phyloP scores from a whole-genome alignment of 2,888 invertebrate genomes.

The Zhuqinia jingwanae region DNA sequence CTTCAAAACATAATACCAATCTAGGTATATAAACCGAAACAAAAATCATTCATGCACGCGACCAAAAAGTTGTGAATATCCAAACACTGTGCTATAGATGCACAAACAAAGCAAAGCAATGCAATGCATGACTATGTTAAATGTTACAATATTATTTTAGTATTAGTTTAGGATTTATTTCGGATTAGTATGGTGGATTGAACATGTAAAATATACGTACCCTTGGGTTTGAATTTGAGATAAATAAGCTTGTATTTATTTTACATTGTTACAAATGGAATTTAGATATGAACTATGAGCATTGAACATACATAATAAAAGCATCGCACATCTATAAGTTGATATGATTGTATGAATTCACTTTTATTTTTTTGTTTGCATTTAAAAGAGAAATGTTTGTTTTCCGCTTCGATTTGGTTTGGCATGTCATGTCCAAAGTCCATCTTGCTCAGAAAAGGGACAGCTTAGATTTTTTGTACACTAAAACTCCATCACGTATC shows the following conservation, averaged over 20 bases:
- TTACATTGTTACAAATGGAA: no score
- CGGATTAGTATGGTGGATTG: background rate
- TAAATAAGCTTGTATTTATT: no score
- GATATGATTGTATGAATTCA: background rate
- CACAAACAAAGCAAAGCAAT: no score
- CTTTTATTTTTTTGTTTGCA: background rate
- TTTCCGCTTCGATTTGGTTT: constrained; percentile 8
- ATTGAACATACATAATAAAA: no score
- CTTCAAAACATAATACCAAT: no score
- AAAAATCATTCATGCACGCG: no score
- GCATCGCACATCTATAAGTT: no score
- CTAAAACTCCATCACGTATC: constrained; percentile 36
- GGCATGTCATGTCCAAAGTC: constrained; percentile 22
- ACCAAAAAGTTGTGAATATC: no score
- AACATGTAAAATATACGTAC: background rate
- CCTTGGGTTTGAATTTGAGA: background rate
- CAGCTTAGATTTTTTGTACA: constrained; percentile 25
- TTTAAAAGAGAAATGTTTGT: background rate
- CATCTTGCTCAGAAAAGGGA: constrained; percentile 8
- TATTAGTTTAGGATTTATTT: constrained; percentile 6
- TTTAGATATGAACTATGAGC: background rate
- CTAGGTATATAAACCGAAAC: no score
- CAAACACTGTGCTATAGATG: no score
- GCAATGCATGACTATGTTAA: no score
- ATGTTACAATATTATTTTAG: constrained; percentile 4